phyloP scores from a whole-genome alignment of 2,797 vertebrate species.

The Pteropus rufus region DNA sequence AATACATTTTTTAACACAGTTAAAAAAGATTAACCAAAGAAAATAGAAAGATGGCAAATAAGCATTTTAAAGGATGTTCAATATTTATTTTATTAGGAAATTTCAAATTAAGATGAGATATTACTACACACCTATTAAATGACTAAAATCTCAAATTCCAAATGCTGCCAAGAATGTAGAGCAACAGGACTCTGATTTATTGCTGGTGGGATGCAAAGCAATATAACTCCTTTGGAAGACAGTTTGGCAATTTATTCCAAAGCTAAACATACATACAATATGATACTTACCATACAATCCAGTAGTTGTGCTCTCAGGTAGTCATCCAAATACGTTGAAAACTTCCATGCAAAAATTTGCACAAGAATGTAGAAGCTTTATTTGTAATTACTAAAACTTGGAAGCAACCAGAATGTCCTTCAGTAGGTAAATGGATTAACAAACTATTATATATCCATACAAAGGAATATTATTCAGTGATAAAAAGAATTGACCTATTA shows the following conservation, averaged over 20 bases:
- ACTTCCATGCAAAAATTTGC: not conserved
- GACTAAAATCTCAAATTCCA: not conserved
- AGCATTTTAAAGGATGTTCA: not conserved
- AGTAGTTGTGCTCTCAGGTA: not conserved
- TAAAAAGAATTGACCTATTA: not conserved
- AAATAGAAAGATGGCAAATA: not conserved
- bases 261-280: not conserved
- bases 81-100: not conserved
- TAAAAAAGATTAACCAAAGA: not conserved
- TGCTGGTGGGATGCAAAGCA: not conserved
- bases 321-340: not conserved
- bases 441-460: not conserved
- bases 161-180: not conserved
- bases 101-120: not conserved
- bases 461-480: not conserved
- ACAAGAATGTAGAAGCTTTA: not conserved
- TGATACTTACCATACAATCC: not conserved
- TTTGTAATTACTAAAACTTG: not conserved
- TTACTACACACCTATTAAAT: not conserved
- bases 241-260: not conserved
- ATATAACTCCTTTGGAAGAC: not conserved
- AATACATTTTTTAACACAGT: not conserved
- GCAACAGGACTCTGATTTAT: not conserved
- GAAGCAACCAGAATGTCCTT: not conserved
- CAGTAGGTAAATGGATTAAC: not conserved